phyloP scores from a whole-genome alignment of 1,140 invertebrate species.

The Rhyacophila brunnea region DNA sequence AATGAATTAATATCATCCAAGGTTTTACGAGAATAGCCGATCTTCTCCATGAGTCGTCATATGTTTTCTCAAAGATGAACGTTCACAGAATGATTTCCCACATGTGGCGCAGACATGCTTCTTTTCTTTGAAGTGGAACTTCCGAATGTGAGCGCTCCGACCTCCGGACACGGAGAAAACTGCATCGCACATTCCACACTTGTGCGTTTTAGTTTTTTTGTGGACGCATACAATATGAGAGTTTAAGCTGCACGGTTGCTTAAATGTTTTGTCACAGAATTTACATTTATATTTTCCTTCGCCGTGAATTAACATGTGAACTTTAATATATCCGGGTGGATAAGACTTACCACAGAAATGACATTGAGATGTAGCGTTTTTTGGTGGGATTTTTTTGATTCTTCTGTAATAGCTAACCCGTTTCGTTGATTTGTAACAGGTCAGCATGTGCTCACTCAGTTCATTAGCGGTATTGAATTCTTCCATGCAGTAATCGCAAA shows the following conservation, averaged over 20 bases:
- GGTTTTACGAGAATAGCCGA: too few species aligned
- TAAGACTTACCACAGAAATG: conserved; percentile 54
- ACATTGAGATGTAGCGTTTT: conserved; percentile 36
- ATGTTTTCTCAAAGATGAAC: too few species aligned
- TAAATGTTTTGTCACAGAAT: conserved; percentile 52
- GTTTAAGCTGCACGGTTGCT: conserved; percentile 48
- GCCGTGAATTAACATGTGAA: conserved; percentile 51
- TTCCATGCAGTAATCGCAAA: conserved; percentile 51
- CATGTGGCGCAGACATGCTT: conserved; percentile 50
- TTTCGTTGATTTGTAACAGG: conserved; percentile 2
- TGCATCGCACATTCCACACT: conserved; percentile 49
- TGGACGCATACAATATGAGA: conserved; percentile 52
- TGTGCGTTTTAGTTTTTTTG: conserved; percentile 47
- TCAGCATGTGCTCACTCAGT: conserved; percentile 37
- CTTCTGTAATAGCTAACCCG: not conserved
- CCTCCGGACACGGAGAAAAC: conserved; percentile 50
- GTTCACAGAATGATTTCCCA: conserved; percentile 41
- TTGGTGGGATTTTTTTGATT: too few species aligned
- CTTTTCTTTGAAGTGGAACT: conserved; percentile 51
- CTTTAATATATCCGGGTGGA: conserved; percentile 47
- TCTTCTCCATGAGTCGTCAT: too few species aligned
- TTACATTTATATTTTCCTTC: conserved; percentile 48
- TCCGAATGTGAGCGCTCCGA: conserved; percentile 47
- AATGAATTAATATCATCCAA: not conserved
- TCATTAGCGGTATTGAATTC: conserved; percentile 43